Conservation (phyloP, 2,113 vertebrate genomes). For the Taurulus bubalis region DNA sequence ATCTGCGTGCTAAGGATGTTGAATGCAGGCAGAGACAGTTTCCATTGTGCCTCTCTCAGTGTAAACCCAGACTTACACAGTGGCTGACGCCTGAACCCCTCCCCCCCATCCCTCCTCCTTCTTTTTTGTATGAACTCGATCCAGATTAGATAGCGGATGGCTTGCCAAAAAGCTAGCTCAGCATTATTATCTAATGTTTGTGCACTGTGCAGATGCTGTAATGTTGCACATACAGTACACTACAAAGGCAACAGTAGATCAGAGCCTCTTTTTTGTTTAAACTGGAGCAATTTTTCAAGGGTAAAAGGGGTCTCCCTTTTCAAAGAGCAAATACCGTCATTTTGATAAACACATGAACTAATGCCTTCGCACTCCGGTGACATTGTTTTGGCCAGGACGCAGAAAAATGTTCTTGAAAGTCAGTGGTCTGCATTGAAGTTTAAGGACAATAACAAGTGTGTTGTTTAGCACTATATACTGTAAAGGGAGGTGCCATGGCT, state of each 20-base stretch:
- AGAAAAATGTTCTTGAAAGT: constrained; percentile 1
- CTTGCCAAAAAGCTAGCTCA: constrained; percentile 60
- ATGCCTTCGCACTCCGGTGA: constrained; percentile 8
- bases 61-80: constrained; percentile 59
- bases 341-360: constrained; percentile 21
- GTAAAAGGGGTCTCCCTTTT: neutral
- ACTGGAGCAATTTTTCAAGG: neutral
- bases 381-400: neutral
- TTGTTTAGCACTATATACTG: neutral
- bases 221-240: neutral
- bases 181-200: constrained; percentile 51
- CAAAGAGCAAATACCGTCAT: neutral
- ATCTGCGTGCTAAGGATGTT: constrained; percentile 18
- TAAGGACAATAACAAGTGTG: constrained; percentile 1
- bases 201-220: constrained; percentile 31
- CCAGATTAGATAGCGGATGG: constrained; percentile 43
- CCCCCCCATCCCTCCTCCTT: neutral
- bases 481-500: constrained; percentile 5
- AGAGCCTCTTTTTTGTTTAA: constrained; percentile 6
- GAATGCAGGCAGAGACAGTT: constrained; percentile 34
- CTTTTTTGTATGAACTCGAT: constrained; percentile 51
- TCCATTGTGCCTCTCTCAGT: constrained; percentile 53
- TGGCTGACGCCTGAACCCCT: constrained; percentile 39
- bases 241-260: constrained; percentile 3
- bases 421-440: constrained; percentile 18